Conservation (phyloP, 2,797 vertebrate genomes). For the Gymnocypris eckloni region DNA sequence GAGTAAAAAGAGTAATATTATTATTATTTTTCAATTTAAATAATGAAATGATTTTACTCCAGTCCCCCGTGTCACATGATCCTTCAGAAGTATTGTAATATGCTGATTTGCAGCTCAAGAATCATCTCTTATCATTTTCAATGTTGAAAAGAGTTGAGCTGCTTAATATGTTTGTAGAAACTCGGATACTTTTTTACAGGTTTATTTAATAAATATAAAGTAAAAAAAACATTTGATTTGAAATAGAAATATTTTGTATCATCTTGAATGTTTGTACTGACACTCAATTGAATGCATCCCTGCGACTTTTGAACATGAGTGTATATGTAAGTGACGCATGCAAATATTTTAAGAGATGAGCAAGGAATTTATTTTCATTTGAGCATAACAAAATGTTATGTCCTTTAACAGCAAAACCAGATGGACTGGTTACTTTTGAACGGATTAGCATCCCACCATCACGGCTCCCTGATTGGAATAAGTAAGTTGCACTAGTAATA, state of each 20-base stretch:
- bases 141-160: neutral
- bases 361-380: neutral
- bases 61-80: neutral
- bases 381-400: neutral
- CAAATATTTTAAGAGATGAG: neutral
- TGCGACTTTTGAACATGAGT: neutral
- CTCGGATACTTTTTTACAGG: neutral
- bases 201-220: neutral
- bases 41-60: neutral
- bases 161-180: neutral
- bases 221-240: neutral
- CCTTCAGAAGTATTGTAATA: neutral
- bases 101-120: neutral
- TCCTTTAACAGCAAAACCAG: constrained; percentile 48
- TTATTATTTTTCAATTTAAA: neutral
- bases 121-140: neutral
- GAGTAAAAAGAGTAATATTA: neutral
- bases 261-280: neutral
- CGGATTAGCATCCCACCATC: constrained; percentile 46
- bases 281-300: neutral
- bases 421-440: constrained; percentile 78
- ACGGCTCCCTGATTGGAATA: constrained; percentile 52
- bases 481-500: constrained; percentile 55
- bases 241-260: neutral
- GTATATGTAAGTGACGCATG: neutral